Base-by-base conservation (phyloP, 2,113 vertebrate genomes). In the Phycodurus eques region DNA sequence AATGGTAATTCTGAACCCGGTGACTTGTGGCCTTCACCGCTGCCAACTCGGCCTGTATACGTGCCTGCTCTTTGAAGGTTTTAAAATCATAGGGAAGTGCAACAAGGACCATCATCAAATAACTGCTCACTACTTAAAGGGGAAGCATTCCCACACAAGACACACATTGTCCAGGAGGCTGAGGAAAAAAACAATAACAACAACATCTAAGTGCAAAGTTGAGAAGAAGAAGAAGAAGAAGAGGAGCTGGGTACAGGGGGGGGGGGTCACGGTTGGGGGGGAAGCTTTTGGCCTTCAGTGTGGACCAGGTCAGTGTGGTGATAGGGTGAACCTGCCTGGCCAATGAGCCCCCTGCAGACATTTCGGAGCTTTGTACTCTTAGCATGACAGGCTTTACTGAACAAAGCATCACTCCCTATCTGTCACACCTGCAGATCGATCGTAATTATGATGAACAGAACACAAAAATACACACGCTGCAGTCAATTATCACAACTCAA, bases 1-100 rank as follows among this genome's bases (percentile, higher is more conserved):
- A 56, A 12, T 15, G 0, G 78, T 84, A 85, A 82, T 87, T 81
- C 72, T 70, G 68, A 74, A 75, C 71, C 85, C 56, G 72, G 80
- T 75, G 77, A 84, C 81, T 86, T 81, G 87, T 74, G 74, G 71
- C 79, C 70, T 70, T 87, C 75, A 79, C 75, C 68, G 85, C 84
- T 83, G 78, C 68, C 77, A 74, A 76, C 78, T 85, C 72, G 83
- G 82, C 84, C 86, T 42, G 49, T 78, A 72, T 49, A 71, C 73
- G 76, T 82, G 75, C 74, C 83, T 81, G 63, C 86, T 80, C 92
- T 94, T 94, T 94, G 92, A 94, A 93, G 88, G 79, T 73, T 83
- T 81, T 84, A 66, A 92, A 92, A 93, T 94, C 91, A 94, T 90
- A 94, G 93, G 91, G 92, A 93, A 85, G 88, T 83, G 85, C 84